These are phyloP conservation scores for Torymus texanus DNA, from an alignment of 2,888 invertebrate species.

Conservation along the genomic window DNA sequence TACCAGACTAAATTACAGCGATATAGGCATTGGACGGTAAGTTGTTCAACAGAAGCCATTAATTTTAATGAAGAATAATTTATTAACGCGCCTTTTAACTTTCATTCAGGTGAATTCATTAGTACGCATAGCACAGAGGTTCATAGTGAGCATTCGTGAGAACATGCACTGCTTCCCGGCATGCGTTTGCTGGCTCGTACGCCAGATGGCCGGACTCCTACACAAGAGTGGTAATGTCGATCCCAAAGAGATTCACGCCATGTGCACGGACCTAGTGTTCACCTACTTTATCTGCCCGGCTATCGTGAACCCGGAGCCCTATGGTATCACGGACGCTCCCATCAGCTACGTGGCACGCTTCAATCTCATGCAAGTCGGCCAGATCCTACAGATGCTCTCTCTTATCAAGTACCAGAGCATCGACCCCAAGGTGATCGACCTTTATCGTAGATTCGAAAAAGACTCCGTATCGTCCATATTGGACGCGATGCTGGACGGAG, in stretches of 20 bases:
- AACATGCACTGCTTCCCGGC: conserved; percentile 94
- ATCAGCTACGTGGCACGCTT: conserved; percentile 93
- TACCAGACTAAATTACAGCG: conserved; percentile 85
- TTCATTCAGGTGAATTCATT: conserved; percentile 78
- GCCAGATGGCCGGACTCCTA: conserved; percentile 86
- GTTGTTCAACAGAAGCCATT: conserved; percentile 11
- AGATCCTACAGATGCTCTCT: conserved; percentile 94
- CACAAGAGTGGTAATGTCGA: conserved; percentile 79
- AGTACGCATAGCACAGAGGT: conserved; percentile 86
- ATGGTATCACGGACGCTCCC: conserved; percentile 94
- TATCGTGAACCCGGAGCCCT: conserved; percentile 95
- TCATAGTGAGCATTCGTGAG: conserved; percentile 88
- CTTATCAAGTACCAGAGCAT: conserved; percentile 89
- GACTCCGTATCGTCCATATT: conserved; percentile 87
- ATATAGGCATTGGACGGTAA: conserved; percentile 86
- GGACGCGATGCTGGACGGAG: conserved; percentile 81
- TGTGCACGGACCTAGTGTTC: conserved; percentile 95
- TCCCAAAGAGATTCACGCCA: conserved; percentile 79
- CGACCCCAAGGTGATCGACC: conserved; percentile 82
- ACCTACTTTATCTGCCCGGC: conserved; percentile 97
- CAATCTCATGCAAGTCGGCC: conserved; percentile 93
- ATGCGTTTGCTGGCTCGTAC: conserved; percentile 91
- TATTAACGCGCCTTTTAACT: not conserved
- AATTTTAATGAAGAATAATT: not conserved
- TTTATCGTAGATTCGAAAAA: conserved; percentile 88